Base-by-base conservation (phyloP, 2,113 vertebrate species). In the Eulemur macaco region DNA sequence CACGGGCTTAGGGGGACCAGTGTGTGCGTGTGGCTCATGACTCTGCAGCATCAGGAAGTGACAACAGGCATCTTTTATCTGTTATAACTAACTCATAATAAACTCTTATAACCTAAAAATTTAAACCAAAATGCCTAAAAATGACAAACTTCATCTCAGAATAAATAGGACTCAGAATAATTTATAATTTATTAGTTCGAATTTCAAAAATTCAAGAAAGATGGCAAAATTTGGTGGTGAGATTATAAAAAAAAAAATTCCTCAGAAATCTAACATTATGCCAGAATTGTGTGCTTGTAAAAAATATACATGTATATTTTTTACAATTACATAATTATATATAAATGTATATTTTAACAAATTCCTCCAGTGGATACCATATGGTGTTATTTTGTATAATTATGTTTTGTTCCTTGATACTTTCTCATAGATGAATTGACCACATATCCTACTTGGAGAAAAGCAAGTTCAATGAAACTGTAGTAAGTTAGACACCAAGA, bases 381-480 rank as follows among this genome's bases (percentile, higher is more conserved):
- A 58, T n/a, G 52, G 54, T 89, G 25, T 54, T 85, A 42, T 89
- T 39, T 8, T 74, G 7, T 54, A 39, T 69, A 69, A 7, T 17
- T 96, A n/a, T 47, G 29, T 15, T 45, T 66, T 69, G 2, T 64
- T 97, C 92, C 76, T 89, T 93, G 77, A 66, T 1, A 80, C 68
- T 96, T 90, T 73, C 60, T 95, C 56, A 80, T 56, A 78, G 9
- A 66, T 81, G 58, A n/a, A 87, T 80, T 93, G 84, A 91, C 50
- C 18, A 13, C 77, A 14, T 9, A 18, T 31, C 25, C 10, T 63
- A 63, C 82, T 96, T 93, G 87, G 45, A 47, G 69, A 84, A 94
- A 97, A 96, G 7, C 21, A 91, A 86, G 77, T 93, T 84, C 91
- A 91, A 14, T 87, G 91, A 94, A 97, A 91, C 88, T 60, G 2